These are phyloP conservation scores for Scaptomyza hsui DNA, from an alignment of 1,140 invertebrate genomes.

Conservation along the genomic window DNA sequence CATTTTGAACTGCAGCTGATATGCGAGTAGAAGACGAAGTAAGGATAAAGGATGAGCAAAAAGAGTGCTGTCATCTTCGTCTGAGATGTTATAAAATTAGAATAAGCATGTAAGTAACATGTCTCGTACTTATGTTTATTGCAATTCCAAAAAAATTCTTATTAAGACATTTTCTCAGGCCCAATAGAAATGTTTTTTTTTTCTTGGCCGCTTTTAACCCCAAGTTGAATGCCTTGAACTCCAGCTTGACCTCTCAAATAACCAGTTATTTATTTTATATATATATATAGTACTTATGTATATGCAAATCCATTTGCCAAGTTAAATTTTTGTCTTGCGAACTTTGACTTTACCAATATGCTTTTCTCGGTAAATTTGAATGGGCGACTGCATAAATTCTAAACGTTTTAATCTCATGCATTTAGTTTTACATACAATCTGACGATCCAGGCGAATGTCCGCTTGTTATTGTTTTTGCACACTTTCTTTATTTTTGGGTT, in stretches of 20 bases:
- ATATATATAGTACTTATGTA: too few relatives aligned
- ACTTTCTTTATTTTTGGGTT: constrained; percentile 19
- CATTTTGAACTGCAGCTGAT: constrained; percentile 24
- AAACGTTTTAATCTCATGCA: constrained; percentile 39
- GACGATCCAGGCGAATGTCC: constrained; percentile 62
- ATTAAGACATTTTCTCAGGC: too few relatives aligned
- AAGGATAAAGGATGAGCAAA: neutral
- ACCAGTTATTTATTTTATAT: constrained; percentile 1
- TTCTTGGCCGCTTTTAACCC: too few relatives aligned
- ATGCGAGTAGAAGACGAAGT: neutral
- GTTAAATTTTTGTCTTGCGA: constrained; percentile 9
- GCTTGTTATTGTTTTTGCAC: constrained; percentile 53
- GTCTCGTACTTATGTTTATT: neutral
- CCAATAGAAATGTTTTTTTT: too few relatives aligned
- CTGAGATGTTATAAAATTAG: neutral
- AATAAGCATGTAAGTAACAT: neutral
- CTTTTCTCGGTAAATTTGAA: neutral
- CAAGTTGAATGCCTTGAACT: neutral
- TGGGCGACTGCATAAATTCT: constrained; percentile 40
- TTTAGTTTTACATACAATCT: constrained; percentile 39
- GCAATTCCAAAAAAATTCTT: neutral
- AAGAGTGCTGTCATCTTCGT: neutral
- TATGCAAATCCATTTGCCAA: constrained; percentile 14
- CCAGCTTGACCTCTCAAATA: neutral
- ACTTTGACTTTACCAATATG: constrained; percentile 21